Base-by-base conservation (phyloP, 2,797 vertebrate genomes). In the Sternotherus odoratus region DNA sequence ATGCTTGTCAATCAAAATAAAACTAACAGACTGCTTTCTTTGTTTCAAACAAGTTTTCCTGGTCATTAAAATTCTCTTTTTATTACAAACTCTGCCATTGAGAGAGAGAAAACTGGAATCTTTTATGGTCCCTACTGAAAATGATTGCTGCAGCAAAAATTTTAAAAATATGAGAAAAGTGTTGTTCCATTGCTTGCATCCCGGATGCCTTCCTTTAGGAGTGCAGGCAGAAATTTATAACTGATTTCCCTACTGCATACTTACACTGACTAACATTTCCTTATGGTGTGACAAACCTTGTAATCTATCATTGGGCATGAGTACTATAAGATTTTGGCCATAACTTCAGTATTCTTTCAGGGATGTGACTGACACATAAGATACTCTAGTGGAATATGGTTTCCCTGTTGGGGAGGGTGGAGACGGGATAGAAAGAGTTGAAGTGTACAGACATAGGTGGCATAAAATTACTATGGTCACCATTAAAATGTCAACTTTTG, bases 1-100 rank as follows among this genome's bases (percentile, higher is more conserved):
- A 96, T 4, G 88, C 82, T 88, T 97, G 93, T 94, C 96, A 96
- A 95, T 97, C 93, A 94, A 95, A 95, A 95, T 95, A 96, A 97
- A 97, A 92, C 82, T 26, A 96, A 87, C 88, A 96, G 92, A 96
- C 84, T 13, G 92, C 79, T 90, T 92, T 2, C 92, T 95, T 97
- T 97, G 96, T 96, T 96, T 95, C 94, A 97, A 94, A 94, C 87
- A 57, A 95, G 75, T 85, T 92, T 94, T 88, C 86, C 54, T 87
- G 50, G 79, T 85, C 77, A 89, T 96, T 97, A 95, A 95, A 95
- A 94, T 80, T 93, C 94, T 85, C 82, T 91, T 85, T 91, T 96
- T 95, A 94, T 84, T 95, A 86, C 43, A 88, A 89, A 97, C 88
- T 33, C 66, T 51, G 94, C 79, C 91, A 80, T 92, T 91, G 46